Conservation (phyloP, 1,140 invertebrate species). For the Nixonia krombeini region DNA sequence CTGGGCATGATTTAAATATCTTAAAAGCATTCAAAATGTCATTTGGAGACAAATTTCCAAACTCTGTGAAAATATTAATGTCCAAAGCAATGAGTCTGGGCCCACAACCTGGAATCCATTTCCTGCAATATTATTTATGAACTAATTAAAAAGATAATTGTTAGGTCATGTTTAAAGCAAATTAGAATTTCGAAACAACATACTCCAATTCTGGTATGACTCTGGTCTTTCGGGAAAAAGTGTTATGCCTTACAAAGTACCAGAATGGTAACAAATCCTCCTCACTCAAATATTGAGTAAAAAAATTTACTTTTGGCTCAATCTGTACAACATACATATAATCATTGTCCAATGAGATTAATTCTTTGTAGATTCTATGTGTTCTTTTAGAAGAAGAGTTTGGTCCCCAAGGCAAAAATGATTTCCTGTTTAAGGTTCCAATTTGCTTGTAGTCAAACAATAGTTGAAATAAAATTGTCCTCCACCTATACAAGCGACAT, state of each 20-base stretch:
- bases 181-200: constrained; percentile 8
- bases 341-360: background rate
- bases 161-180: background rate
- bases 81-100: constrained; percentile 59
- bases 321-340: constrained; percentile 52
- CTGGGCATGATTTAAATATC: constrained; percentile 66
- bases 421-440: constrained; percentile 47
- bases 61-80: constrained; percentile 66
- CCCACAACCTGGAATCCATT: constrained; percentile 71
- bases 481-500: constrained; percentile 7
- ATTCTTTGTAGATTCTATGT: background rate
- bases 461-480: constrained; percentile 44
- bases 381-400: background rate
- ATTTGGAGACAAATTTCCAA: constrained; percentile 59
- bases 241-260: constrained; percentile 60
- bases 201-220: constrained; percentile 67
- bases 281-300: constrained; percentile 14
- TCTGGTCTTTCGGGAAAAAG: constrained; percentile 32
- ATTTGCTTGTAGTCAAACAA: constrained; percentile 54
- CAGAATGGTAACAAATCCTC: constrained; percentile 57
- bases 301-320: constrained; percentile 52
- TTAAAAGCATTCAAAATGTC: constrained; percentile 64
- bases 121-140: constrained; percentile 44
- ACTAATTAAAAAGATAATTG: constrained; percentile 8
- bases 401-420: constrained; percentile 47